Evolutionary conservation across 2,797 vertebrate genomes (phyloP).

Genomic region (Falco novaeseelandiae): DNA sequence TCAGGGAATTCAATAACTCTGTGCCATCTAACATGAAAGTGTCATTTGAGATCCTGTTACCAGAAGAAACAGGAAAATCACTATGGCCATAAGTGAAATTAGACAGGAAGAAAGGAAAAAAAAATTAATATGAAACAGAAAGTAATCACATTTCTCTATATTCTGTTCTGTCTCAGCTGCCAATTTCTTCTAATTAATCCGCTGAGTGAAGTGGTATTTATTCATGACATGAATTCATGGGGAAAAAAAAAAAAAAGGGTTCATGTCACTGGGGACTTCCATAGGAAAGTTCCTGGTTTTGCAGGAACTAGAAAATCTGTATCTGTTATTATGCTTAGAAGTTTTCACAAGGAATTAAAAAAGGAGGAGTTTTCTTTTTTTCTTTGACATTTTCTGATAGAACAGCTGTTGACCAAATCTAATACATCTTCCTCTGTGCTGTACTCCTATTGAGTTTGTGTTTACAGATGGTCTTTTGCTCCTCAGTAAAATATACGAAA

Average conservation of each 20-base stretch:
- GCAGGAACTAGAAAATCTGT: background rate
- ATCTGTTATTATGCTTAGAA: background rate
- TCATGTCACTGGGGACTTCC: background rate
- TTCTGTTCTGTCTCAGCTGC: background rate
- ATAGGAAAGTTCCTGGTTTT: background rate
- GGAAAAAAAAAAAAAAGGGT: background rate
- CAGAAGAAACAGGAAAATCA: background rate
- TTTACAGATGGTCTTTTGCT: background rate
- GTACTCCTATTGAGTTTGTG: background rate
- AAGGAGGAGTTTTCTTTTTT: background rate
- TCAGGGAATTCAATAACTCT: background rate
- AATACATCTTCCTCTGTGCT: background rate
- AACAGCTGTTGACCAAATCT: background rate
- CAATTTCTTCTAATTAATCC: conserved; percentile 32
- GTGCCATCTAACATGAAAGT: background rate
- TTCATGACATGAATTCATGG: background rate
- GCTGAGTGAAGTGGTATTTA: background rate
- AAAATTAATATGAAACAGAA: background rate
- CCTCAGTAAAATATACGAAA: background rate
- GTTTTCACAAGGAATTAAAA: background rate
- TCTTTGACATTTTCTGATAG: background rate
- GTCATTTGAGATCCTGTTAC: background rate
- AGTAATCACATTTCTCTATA: conserved; percentile 4
- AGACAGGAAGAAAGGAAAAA: conserved; percentile 2
- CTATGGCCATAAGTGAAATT: background rate